Base-by-base conservation (phyloP, 2,797 vertebrate species). In the Xiphophorus birchmanni region DNA sequence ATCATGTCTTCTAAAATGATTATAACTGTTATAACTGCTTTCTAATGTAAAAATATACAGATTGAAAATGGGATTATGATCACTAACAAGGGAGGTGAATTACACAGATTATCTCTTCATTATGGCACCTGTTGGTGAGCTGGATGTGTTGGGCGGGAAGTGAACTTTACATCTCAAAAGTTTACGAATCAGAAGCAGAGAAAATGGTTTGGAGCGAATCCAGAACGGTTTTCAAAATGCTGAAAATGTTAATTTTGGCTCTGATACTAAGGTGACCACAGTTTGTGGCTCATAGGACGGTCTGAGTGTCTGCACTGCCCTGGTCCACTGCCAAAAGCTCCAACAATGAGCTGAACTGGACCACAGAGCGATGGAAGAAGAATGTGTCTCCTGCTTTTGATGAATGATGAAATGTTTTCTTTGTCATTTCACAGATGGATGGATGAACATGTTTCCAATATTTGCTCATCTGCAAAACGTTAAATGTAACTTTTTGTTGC, bases 331-430 rank as follows among this genome's bases (percentile, higher is more conserved):
- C 65, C 65, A 69, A 26, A 69, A 69, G 37, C 42, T 15, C 42
- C 11, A 45, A 45, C 69, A 72, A 45, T n/a, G 42, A 72, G 67
- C 40, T 12, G 67, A 44, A 44, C 67, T n/a, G 40, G 23, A 69
- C 37, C 37, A 42, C 37, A 69, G 65, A 44, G 40, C 23, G 2
- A 44, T 44, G 40, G 42, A 71, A n/a, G 67, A 45, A 71, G 50
- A 52, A 52, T 69, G 65, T n/a, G 23, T 71, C 67, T 71, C 67
- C 67, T 71, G 42, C 42, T 71, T 71, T 32, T 32, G 32, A 32
- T 32, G 32, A 32, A 32, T 71, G 67, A 71, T 71, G 67, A 71
- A 45, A 6, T 71, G 67, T 71, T 71, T 71, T 71, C 42, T 71
- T 71, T 71, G 10, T 6, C 67, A 45, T 44, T 26, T 35, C 40